Evolutionary conservation across 2,113 vertebrate species (phyloP).

Genomic region (Callospermophilus lateralis): DNA sequence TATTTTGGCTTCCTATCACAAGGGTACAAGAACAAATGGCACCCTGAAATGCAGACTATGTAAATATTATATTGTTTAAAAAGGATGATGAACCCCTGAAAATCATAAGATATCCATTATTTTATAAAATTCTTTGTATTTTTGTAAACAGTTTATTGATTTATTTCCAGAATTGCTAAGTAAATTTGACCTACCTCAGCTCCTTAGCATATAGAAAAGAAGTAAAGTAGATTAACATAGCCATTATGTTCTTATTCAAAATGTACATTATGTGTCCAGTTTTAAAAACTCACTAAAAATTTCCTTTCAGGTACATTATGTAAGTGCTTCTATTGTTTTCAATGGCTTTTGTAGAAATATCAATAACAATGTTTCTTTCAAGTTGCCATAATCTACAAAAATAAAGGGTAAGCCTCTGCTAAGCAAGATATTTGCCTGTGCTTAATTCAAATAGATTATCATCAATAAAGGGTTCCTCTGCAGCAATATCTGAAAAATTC

Average conservation of each 20-base stretch:
- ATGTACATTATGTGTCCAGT: not conserved
- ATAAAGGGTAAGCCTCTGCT: not conserved
- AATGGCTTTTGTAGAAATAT: not conserved
- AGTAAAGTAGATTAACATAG: not conserved
- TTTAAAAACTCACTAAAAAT: constrained; percentile 43
- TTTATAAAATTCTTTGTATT: not conserved
- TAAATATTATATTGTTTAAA: not conserved
- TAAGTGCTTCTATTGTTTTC: constrained; percentile 23
- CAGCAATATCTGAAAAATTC: constrained; percentile 55
- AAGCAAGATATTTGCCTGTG: constrained; percentile 19
- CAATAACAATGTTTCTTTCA: constrained; percentile 16
- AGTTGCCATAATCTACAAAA: constrained; percentile 1
- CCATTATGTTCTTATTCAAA: constrained; percentile 25
- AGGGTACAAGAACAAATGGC: not conserved
- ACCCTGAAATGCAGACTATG: not conserved
- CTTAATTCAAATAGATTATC: constrained; percentile 63
- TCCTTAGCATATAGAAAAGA: not conserved
- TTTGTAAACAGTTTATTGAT: not conserved
- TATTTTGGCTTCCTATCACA: not conserved
- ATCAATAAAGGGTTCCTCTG: constrained; percentile 53
- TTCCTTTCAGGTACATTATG: constrained; percentile 36
- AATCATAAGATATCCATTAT: not conserved
- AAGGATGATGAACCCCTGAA: not conserved
- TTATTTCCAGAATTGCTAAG: constrained; percentile 2
- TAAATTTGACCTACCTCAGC: not conserved